Conservation (phyloP, 2,797 vertebrate genomes). For the Halcyon smyrnensis region DNA sequence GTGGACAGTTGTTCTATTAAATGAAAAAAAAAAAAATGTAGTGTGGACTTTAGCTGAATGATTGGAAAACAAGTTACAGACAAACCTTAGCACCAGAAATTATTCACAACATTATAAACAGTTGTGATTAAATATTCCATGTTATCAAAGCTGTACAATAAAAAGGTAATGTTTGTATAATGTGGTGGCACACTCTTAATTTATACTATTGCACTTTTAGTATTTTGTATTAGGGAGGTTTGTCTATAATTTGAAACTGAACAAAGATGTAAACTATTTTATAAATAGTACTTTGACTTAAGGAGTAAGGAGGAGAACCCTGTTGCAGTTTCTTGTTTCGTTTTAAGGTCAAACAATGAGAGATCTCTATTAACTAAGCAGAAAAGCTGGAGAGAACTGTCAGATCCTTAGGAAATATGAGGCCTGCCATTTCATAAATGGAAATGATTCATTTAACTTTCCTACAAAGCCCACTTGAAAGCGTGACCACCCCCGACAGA, state of each 20-base stretch:
- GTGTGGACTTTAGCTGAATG: constrained; percentile 81
- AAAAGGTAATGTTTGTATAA: constrained; percentile 89
- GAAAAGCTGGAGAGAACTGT: constrained; percentile 59
- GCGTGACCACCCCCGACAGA: constrained; percentile 2
- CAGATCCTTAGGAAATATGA: constrained; percentile 53
- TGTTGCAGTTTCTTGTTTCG: constrained; percentile 69
- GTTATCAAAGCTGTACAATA: constrained; percentile 84
- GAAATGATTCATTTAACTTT: constrained; percentile 66
- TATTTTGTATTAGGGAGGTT: constrained; percentile 89
- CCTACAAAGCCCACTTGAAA: constrained; percentile 29
- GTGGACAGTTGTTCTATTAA: constrained; percentile 94
- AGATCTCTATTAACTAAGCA: constrained; percentile 52
- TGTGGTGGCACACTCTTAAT: constrained; percentile 97
- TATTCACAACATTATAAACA: constrained; percentile 77
- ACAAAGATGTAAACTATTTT: constrained; percentile 90
- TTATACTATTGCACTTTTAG: constrained; percentile 98
- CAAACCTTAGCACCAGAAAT: constrained; percentile 87
- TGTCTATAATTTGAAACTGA: constrained; percentile 95
- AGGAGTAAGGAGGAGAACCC: constrained; percentile 71
- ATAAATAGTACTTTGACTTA: constrained; percentile 78
- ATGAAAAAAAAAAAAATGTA: constrained; percentile 82
- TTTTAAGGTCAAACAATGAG: constrained; percentile 65
- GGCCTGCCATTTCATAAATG: constrained; percentile 61
- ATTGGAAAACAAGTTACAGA: constrained; percentile 89
- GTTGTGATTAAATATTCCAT: constrained; percentile 80